These are phyloP conservation scores for Chelon labrosus DNA, from an alignment of 2,797 vertebrate genomes.

Conservation along the genomic window DNA sequence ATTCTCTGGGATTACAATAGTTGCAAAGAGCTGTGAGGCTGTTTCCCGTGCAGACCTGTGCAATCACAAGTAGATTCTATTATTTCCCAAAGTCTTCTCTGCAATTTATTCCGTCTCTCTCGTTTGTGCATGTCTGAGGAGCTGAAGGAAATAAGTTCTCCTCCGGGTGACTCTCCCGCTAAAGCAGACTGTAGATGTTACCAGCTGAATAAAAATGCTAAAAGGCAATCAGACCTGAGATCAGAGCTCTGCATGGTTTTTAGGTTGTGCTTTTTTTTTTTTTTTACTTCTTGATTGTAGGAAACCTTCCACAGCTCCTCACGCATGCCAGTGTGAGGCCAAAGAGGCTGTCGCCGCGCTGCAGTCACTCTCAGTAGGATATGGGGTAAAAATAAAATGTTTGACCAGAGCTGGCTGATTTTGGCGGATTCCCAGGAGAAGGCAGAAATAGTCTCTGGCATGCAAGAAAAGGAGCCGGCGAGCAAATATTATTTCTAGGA, in stretches of 20 bases:
- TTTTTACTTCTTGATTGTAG: conserved; percentile 38
- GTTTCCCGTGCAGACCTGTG: no score
- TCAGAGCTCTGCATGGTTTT: conserved; percentile 26
- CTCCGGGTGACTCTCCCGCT: no score
- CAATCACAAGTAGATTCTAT: no score
- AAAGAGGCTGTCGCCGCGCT: conserved; percentile 30
- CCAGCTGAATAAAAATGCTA: neutral
- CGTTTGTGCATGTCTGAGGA: no score
- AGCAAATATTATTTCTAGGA: neutral
- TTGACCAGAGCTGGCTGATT: conserved; percentile 55
- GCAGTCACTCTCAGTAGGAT: conserved; percentile 54
- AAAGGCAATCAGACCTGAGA: conserved; percentile 43
- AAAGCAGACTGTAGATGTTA: neutral
- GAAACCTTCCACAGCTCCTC: conserved; percentile 25
- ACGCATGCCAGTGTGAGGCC: conserved; percentile 39
- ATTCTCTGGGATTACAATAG: no score
- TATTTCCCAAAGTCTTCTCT: no score
- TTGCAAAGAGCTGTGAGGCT: no score
- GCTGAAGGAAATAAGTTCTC: no score
- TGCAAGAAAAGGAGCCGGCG: neutral
- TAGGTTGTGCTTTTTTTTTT: conserved; percentile 14
- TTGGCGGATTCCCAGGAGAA: conserved; percentile 40
- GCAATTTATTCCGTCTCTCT: no score
- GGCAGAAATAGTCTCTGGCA: conserved; percentile 38
- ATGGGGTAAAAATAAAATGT: conserved; percentile 59